Evolutionary conservation across 2,113 vertebrate genomes (phyloP), one percentile per base, ranked within the genome.

Genomic region (Bufo gargarizans): DNA sequence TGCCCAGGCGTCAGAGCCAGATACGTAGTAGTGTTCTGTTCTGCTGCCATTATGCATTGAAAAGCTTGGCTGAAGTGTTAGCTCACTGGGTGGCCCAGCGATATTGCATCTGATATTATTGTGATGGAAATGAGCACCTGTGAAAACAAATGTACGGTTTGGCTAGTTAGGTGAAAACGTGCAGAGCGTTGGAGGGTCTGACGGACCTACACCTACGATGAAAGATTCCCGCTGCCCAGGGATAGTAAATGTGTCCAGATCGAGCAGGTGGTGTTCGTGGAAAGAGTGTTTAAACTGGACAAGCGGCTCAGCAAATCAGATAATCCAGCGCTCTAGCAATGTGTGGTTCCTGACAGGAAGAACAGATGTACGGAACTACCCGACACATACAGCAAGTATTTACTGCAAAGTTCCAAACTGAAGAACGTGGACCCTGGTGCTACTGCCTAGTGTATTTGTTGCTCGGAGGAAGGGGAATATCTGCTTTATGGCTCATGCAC

Each of bases 41-140:
- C 50, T 53, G 4, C 78, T 43, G 78, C 22, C 55, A 3, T 17
- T 33, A 50, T 33, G 33, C 33, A 33, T n/a, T 17, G n/a, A 0
- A 45, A 33, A 9, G 6, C 77, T 16, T 33, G 53, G 77, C 77
- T 80, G 53, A 58, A 17, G 53, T 59, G 56, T 56, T 8, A 14
- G 3, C 78, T 61, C 47, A 0, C 72, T 76, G 72, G 72, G 72
- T 61, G 33, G 78, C 22, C 78, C 14, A 61, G 14, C 49, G 0
- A 81, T 43, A 56, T 11, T 59, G 17, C 78, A 8, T 45, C 22
- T 43, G n/a, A 61, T 59, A 43, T 79, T 22, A 79, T 59, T 61
- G 78, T 61, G 12, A 61, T 61, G 78, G 19, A 81, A 81, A 81
- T 81, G 56, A 81, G 14, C 78, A 81, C 78, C 78, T 81, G 78